A percentile compares a stretch with the other conserved stretches of the same genome.
Conservation (phyloP, 2,797 vertebrate genomes). For the Cyclura pinguis region DNA sequence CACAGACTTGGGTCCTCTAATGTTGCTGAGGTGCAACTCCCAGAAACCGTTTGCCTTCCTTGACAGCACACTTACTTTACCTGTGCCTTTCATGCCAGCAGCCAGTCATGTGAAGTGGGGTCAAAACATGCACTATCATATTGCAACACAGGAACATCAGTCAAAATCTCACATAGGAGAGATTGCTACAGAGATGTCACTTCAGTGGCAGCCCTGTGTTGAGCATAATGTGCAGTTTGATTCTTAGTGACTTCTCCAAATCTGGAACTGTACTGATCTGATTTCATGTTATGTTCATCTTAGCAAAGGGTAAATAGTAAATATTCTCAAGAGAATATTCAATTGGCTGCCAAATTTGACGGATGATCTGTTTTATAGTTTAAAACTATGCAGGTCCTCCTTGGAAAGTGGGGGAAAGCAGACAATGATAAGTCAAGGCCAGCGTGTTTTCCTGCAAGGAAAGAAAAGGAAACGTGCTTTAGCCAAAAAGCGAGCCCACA, state of each 20-base stretch:
- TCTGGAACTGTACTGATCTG: not conserved
- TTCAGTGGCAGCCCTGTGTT: too few species aligned
- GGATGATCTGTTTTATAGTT: slow-evolving; percentile 66
- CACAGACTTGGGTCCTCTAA: too few species aligned
- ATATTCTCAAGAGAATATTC: not conserved
- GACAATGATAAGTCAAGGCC: slow-evolving; percentile 61
- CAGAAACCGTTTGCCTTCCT: not conserved
- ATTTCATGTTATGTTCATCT: not conserved
- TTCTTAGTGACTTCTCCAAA: not conserved
- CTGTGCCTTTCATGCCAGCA: too few species aligned
- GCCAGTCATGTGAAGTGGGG: not conserved
- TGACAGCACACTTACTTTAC: not conserved
- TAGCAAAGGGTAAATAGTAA: not conserved
- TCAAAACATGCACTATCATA: too few species aligned
- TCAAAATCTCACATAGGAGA: not conserved
- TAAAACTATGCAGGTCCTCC: slow-evolving; percentile 81
- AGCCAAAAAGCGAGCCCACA: slow-evolving; percentile 56
- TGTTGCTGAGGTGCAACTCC: too few species aligned
- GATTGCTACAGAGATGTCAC: not conserved
- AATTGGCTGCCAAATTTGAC: not conserved
- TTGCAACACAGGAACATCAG: not conserved
- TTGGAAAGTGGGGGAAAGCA: slow-evolving; percentile 57
- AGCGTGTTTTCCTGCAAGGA: slow-evolving; percentile 66
- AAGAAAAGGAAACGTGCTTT: slow-evolving; percentile 85
- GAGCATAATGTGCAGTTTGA: not conserved